Evolutionary conservation across 1,140 invertebrate genomes (phyloP).

Genomic region (Brachionus manjavacas): DNA sequence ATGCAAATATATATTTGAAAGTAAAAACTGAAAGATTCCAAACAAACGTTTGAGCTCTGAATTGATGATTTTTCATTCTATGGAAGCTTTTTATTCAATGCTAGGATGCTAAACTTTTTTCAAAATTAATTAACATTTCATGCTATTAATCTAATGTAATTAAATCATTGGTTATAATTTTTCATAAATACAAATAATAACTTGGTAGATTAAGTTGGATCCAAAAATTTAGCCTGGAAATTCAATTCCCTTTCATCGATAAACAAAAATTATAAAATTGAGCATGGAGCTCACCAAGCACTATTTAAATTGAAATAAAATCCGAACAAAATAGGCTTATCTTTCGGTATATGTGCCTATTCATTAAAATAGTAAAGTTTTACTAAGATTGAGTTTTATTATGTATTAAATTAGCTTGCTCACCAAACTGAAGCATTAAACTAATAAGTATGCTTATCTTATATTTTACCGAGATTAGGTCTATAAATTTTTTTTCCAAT

Average conservation of each 20-base stretch:
- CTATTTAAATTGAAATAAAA: not conserved
- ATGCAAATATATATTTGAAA: not conserved
- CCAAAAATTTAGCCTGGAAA: not conserved
- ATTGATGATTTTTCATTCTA: not conserved
- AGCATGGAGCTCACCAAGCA: not conserved
- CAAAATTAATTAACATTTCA: conserved; percentile 1
- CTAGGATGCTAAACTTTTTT: not conserved
- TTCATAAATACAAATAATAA: not conserved
- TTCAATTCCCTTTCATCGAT: not conserved
- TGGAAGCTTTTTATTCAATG: not conserved
- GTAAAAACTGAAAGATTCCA: not conserved
- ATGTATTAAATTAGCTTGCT: not conserved
- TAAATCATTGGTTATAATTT: not conserved
- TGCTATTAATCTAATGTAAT: not conserved
- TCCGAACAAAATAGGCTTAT: not conserved
- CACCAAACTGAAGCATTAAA: not conserved
- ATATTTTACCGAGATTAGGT: not conserved
- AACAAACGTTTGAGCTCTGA: not conserved
- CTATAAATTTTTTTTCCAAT: not conserved
- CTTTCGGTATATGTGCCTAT: not conserved
- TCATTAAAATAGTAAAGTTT: not conserved
- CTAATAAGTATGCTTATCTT: not conserved
- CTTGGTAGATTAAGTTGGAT: not conserved
- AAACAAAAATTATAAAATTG: not conserved
- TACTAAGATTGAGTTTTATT: not conserved